Evolutionary conservation across 2,888 invertebrate genomes (phyloP), one percentile per base, ranked within the genome.

Genomic region (Chymomyza procnemis): DNA sequence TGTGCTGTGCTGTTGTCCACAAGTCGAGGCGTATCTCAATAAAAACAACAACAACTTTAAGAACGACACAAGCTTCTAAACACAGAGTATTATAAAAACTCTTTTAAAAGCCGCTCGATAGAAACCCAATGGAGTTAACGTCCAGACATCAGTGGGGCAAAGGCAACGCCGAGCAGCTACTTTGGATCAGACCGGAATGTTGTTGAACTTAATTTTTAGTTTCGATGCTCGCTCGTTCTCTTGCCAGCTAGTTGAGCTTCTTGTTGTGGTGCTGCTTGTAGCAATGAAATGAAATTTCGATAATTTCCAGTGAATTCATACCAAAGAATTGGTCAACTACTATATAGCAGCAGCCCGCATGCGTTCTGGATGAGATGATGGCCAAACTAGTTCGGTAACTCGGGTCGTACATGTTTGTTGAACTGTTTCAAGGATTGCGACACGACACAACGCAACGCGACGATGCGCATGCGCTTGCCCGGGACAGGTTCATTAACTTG

Each of bases 401-500:
- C 60, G 16, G 26, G 0, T 34, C 18, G 12, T 30, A 41, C 8
- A 41, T 26, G 4, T 14, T 30, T 57, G 30, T n/a, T 21, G 48
- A 22, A n/a, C 63, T 62, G 78, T 75, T 8, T 75, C 84, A 82
- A 84, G 84, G 82, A 82, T 81, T 73, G 71, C 67, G 67, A 54
- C 21, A 64, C 57, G 68, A 64, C 71, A 72, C 58, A 66, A 64
- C 21, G 63, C 54, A 68, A 65, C 71, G 74, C 58, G 66, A 61
- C 22, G 41, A 12, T 26, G 54, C 46, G 34, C 50, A 16, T 47
- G 46, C 55, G 19, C 52, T 56, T 47, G 50, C 26, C 46, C 64
- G 74, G 73, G 73, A 69, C 81, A 78, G 85, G 83, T 85, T 85
- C 85, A 84, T 84, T 84, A 84, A 84, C 83, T 84, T 84, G 83